These are phyloP conservation scores for Amyelois transitella DNA, from an alignment of 1,140 invertebrate genomes.

Conservation along the genomic window DNA sequence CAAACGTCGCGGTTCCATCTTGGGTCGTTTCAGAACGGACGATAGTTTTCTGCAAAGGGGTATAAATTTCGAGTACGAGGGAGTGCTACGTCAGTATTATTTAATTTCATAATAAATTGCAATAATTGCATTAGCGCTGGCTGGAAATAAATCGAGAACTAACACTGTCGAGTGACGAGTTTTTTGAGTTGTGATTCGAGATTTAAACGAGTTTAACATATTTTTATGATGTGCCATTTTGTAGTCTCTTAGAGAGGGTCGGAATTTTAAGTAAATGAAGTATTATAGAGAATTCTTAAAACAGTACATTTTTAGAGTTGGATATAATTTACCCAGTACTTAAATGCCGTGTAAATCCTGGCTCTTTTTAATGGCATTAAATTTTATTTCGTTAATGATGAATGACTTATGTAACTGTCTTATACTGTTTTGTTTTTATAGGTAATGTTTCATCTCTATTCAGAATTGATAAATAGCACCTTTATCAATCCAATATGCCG, in stretches of 20 bases:
- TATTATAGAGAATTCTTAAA: too few relatives aligned
- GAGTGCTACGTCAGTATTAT: constrained; percentile 57
- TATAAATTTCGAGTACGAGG: constrained; percentile 56
- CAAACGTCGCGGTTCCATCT: constrained; percentile 28
- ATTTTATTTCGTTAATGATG: too few relatives aligned
- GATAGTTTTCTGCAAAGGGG: constrained; percentile 57
- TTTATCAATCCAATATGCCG: too few relatives aligned
- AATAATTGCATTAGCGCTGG: constrained; percentile 67
- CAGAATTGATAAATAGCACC: too few relatives aligned
- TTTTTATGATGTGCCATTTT: constrained; percentile 24
- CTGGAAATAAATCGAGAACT: constrained; percentile 49
- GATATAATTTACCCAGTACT: too few relatives aligned
- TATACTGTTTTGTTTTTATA: too few relatives aligned
- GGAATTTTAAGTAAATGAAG: background rate
- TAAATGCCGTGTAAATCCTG: too few relatives aligned
- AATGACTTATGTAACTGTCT: too few relatives aligned
- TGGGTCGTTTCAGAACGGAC: constrained; percentile 34
- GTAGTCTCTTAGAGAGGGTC: background rate
- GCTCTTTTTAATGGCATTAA: too few relatives aligned
- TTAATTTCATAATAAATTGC: constrained; percentile 73
- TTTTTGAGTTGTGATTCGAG: background rate
- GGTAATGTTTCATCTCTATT: too few relatives aligned
- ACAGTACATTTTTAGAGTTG: too few relatives aligned
- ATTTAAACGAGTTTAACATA: background rate
- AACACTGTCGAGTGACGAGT: constrained; percentile 11